These are phyloP conservation scores for Pogoniulus pusillus DNA, from an alignment of 2,797 vertebrate species.

Conservation along the genomic window DNA sequence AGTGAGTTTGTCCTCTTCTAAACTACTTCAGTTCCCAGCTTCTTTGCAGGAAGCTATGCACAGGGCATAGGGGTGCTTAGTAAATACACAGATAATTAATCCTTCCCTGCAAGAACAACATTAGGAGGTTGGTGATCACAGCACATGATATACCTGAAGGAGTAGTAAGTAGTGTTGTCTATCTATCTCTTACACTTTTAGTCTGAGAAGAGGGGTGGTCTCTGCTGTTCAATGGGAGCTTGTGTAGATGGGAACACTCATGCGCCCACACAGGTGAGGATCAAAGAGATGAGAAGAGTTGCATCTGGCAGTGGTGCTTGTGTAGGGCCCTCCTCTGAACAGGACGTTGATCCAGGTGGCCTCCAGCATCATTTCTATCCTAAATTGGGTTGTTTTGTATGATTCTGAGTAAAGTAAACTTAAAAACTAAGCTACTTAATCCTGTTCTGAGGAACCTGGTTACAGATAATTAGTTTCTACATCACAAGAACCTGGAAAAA, in stretches of 20 bases:
- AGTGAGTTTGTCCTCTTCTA: not conserved
- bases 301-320: not conserved
- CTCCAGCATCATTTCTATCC: not conserved
- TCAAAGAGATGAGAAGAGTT: not conserved
- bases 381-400: not conserved
- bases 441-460: not conserved
- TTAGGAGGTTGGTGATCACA: not conserved
- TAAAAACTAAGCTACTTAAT: not conserved
- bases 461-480: slow-evolving; percentile 31
- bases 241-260: fast-evolving
- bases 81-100: not conserved
- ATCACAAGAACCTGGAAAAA: slow-evolving; percentile 35
- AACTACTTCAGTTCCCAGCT: not conserved
- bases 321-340: not conserved
- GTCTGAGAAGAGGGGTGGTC: not conserved
- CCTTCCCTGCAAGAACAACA: not conserved
- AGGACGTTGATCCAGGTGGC: not conserved
- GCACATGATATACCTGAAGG: not conserved
- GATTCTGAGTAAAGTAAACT: not conserved
- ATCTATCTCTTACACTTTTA: fast-evolving
- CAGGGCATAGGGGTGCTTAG: not conserved
- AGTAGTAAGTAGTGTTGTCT: not conserved
- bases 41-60: not conserved
- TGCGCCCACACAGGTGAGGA: not conserved
- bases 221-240: not conserved